Evolutionary conservation across 2,113 vertebrate genomes (phyloP), one percentile per base, ranked within the genome.

Genomic region (Grantiella picta): DNA sequence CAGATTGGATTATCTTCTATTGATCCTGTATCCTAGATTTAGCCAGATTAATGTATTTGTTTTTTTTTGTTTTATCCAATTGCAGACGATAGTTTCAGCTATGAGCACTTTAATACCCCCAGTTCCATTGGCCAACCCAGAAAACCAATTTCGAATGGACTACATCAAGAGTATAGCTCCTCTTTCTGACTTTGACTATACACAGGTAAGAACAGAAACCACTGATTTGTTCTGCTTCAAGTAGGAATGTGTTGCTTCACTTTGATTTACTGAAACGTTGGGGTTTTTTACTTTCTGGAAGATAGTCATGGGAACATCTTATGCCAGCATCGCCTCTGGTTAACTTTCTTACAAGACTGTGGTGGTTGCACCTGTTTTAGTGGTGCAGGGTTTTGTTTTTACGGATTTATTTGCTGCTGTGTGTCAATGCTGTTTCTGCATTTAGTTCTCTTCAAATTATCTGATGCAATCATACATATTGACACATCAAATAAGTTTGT

Each of bases 51-150:
- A 96, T 63, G n/a, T 52, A 25, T 68, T 36, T 95, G 61, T 84
- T 89, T 88, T 89, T 88, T 63, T 77, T 87, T 90, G 91, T 97
- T 94, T 82, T 86, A 94, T 97, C 89, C 60, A 17, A 85, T 97
- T 98, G 96, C 92, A 99, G 99, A 99, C 99, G 66, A 99, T 99
- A 97, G 99, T 99, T 98, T 99, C 99, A 79, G 99, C 99, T 75
- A 99, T 99, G 99, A 99, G 99, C 98, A 99, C 99, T 97, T 99
- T 99, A 98, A 99, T 99, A 98, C 99, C 99, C 95, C 99, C 99
- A 64, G 99, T 99, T 97, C 98, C 99, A 40, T 96, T 99, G 97
- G 99, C 99, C 97, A 99, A 99, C 96, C 99, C 99, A 82, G 99
- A 99, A 97, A 99, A 99, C 98, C 99, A 99, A 56, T 99, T 99